Evolutionary conservation across 1,140 invertebrate genomes (phyloP), one percentile per base, ranked within the genome.

Genomic region (Pogonognathellus flavescens): DNA sequence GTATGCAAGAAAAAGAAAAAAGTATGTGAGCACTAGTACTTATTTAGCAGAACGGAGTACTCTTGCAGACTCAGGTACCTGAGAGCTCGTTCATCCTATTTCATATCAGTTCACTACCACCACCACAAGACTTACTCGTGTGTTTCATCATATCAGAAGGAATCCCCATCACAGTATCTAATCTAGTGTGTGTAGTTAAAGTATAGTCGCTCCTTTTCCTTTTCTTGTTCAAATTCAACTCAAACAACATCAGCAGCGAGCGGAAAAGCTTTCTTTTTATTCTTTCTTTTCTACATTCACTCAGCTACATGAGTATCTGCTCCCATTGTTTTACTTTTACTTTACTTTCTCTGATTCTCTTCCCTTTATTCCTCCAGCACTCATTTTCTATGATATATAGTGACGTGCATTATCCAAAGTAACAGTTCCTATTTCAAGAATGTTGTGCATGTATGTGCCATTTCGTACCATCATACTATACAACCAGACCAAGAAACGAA

Each of bases 371-470:
- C 70, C 70, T 41, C 70, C 25, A 76, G 70, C 70, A 76, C 70
- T 76, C 70, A 76, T 76, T 76, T 76, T 76, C 70, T 50, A 76
- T 76, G 70, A 76, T 76, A 76, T 76, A 76, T 76, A 49, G 70
- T 76, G 70, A 76, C 70, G 49, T 76, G 70, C 70, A 76, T 76
- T 76, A 76, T 16, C 22, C 70, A 76, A 76, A 49, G 66, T 72
- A 62, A 31, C 66, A 72, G 70, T 76, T 76, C 70, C 41, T 31
- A 49, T 76, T 41, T 31, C 70, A 76, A 76, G 31, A 9, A 41
- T 41, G 1, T 41, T 41, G 2, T 41, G 31, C n/a, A n/a, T 41
- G 31, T 14, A 57, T 57, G 53, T 57, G 53, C 53, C 53, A 10
- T 57, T 9, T n/a, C 53, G 6, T 41, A 41, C 53, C 11, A 13